Evolutionary conservation across 92 coral and sea anemone genomes (phyloP).

Genomic region (Epizoanthus rinbou): DNA sequence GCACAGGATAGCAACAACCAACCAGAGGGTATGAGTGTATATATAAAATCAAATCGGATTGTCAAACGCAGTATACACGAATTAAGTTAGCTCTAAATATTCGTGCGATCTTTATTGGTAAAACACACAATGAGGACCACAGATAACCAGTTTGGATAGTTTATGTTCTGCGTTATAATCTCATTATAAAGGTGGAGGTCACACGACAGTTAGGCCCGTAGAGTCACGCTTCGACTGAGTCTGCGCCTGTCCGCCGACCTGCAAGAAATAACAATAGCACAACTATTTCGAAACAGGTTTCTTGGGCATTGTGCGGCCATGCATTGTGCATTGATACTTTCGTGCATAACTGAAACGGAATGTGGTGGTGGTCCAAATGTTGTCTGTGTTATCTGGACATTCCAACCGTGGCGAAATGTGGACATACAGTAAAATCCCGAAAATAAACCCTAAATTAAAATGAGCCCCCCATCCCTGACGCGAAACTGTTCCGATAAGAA

Average conservation of each 20-base stretch:
- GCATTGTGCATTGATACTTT: too few species aligned
- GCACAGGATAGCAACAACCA: not conserved
- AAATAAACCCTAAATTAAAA: too few species aligned
- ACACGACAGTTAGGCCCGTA: conserved; percentile 39
- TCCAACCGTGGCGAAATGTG: too few species aligned
- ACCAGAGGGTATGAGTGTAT: not conserved
- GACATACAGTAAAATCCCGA: too few species aligned
- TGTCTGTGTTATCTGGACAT: too few species aligned
- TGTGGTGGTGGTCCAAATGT: too few species aligned
- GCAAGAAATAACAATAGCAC: not conserved
- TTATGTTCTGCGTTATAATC: too few species aligned
- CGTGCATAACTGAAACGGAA: too few species aligned
- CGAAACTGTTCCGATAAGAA: too few species aligned
- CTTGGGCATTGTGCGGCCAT: too few species aligned
- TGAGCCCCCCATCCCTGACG: too few species aligned
- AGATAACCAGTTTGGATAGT: not conserved
- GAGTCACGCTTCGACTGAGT: conserved; percentile 66
- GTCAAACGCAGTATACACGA: conserved; percentile 7
- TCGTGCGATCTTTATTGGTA: not conserved
- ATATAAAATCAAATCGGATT: not conserved
- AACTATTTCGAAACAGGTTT: not conserved
- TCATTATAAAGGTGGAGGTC: not conserved
- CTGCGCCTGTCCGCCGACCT: conserved; percentile 93
- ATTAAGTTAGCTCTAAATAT: not conserved
- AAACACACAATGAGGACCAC: too few species aligned